These are phyloP conservation scores for Scaptomyza hsui DNA, from an alignment of 1,140 invertebrate species.

Conservation along the genomic window DNA sequence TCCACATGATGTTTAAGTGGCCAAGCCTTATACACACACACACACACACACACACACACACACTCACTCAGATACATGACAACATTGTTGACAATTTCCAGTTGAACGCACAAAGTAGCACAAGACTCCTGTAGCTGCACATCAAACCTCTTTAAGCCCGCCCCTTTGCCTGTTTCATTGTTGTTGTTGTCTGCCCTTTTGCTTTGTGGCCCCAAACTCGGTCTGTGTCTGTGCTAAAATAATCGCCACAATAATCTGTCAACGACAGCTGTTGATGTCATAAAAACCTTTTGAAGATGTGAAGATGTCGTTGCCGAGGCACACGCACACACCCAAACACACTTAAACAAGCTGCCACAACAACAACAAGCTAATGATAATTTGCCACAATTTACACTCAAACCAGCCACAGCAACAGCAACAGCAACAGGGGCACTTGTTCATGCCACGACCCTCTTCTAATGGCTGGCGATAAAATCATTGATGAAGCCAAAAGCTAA, in stretches of 20 bases:
- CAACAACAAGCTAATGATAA: conserved; percentile 75
- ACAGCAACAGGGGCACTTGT: conserved; percentile 39
- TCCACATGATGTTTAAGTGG: conserved; percentile 61
- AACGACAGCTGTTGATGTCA: conserved; percentile 84
- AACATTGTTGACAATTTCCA: conserved; percentile 75
- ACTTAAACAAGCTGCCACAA: conserved; percentile 5
- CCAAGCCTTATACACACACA: conserved; percentile 30
- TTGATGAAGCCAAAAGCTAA: conserved; percentile 82
- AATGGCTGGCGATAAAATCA: conserved; percentile 81
- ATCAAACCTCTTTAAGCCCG: conserved; percentile 12
- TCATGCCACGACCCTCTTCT: conserved; percentile 22
- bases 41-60: conserved; percentile 54
- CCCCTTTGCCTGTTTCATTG: conserved; percentile 24
- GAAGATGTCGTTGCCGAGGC: conserved; percentile 53
- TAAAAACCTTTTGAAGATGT: conserved; percentile 83
- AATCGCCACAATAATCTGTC: conserved; percentile 84
- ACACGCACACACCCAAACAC: conserved; percentile 37
- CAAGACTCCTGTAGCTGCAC: conserved; percentile 2
- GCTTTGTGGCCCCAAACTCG: conserved; percentile 34
- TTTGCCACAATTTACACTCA: conserved; percentile 82
- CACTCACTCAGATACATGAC: conserved; percentile 66
- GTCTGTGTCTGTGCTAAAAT: conserved; percentile 61
- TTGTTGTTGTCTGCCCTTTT: conserved; percentile 47
- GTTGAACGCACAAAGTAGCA: conserved; percentile 71
- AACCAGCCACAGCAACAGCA: conserved; percentile 59